Conservation (phyloP, 2,888 invertebrate genomes). For the Hartigia nigra region DNA sequence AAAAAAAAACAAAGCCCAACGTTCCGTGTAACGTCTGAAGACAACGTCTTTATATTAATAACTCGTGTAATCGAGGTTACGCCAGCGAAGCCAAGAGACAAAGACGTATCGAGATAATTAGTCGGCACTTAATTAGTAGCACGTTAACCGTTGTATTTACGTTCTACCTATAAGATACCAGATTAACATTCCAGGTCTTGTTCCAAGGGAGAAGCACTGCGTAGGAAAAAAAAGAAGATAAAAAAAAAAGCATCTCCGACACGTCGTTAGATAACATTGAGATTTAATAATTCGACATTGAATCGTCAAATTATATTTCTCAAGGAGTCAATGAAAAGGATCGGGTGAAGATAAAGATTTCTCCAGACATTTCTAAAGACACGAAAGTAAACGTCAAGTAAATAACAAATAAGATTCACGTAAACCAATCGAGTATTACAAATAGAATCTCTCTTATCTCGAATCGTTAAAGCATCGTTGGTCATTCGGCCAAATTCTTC, state of each 20-base stretch:
- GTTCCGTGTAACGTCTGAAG: neutral
- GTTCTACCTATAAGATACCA: neutral
- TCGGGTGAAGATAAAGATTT: too few relatives aligned
- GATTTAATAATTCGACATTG: neutral
- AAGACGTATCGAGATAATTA: neutral
- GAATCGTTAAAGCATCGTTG: neutral
- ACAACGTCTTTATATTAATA: neutral
- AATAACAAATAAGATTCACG: neutral
- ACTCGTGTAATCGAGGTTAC: neutral
- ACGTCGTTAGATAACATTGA: neutral
- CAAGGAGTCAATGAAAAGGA: neutral
- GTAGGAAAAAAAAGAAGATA: neutral
- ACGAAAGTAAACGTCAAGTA: neutral
- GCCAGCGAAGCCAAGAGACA: neutral
- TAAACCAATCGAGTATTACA: too few relatives aligned
- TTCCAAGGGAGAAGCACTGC: neutral
- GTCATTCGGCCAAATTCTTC: neutral
- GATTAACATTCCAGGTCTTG: neutral
- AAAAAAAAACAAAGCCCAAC: neutral
- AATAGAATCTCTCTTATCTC: neutral
- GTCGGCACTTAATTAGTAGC: neutral
- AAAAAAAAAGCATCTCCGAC: neutral
- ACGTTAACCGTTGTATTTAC: neutral
- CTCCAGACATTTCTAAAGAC: too few relatives aligned
- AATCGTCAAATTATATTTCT: neutral